Percentiles rank a stretch among this genome's conserved stretches.
phyloP scores from a whole-genome alignment of 2,797 vertebrate species.

The Antrozous pallidus region DNA sequence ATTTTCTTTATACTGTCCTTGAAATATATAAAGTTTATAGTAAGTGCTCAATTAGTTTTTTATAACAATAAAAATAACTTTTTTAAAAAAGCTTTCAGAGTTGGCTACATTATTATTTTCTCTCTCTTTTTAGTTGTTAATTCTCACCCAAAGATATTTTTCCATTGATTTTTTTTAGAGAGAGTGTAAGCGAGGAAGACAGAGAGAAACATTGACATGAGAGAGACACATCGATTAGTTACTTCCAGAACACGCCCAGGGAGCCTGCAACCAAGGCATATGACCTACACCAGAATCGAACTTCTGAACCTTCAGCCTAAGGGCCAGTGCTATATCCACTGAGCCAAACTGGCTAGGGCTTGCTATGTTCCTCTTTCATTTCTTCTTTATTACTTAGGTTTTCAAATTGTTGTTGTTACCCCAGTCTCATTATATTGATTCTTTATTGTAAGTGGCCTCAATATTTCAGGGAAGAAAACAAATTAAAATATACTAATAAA shows the following conservation, averaged over 20 bases:
- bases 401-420: not conserved
- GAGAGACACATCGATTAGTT: no score
- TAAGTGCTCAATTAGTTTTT: constrained; percentile 10
- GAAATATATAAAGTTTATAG: not conserved
- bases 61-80: not conserved
- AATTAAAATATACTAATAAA: not conserved
- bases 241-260: no score
- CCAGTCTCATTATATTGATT: not conserved
- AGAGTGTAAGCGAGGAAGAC: no score
- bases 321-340: no score
- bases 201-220: no score
- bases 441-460: constrained; percentile 20
- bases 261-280: no score
- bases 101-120: not conserved
- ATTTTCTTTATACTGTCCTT: constrained; percentile 23
- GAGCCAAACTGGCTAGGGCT: no score
- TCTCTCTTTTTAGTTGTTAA: no score
- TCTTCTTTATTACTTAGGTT: not conserved
- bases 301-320: no score
- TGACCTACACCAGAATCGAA: no score
- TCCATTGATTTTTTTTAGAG: no score
- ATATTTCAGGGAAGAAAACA: not conserved
- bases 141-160: no score
- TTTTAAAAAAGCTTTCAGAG: not conserved
- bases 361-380: not conserved